These are phyloP conservation scores for Pantelozetes paolii DNA, from an alignment of 2,888 invertebrate species.

Conservation along the genomic window DNA sequence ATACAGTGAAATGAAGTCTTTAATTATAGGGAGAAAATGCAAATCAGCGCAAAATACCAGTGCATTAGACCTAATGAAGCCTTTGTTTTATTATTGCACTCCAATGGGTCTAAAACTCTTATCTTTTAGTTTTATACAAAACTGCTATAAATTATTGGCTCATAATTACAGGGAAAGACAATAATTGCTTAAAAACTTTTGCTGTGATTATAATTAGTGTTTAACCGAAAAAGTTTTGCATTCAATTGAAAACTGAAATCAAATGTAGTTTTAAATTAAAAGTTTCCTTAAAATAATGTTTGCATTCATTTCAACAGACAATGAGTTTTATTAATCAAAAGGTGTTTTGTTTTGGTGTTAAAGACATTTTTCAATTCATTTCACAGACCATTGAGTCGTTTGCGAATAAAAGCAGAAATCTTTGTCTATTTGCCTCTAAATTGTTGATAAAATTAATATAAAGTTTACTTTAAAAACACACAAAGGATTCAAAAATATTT, in stretches of 20 bases:
- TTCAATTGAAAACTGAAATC: neutral
- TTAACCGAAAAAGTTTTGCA: constrained; percentile 14
- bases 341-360: too few relatives aligned
- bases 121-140: neutral
- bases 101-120: neutral
- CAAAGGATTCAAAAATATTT: too few relatives aligned
- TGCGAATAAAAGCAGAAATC: too few relatives aligned
- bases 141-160: constrained; percentile 22
- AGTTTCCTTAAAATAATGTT: too few relatives aligned
- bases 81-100: constrained; percentile 19
- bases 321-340: too few relatives aligned
- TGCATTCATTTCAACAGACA: too few relatives aligned
- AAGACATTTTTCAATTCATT: too few relatives aligned
- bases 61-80: constrained; percentile 25
- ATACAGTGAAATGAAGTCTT: neutral
- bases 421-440: too few relatives aligned
- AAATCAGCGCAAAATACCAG: constrained; percentile 8
- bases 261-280: too few relatives aligned
- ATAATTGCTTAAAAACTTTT: constrained; percentile 24
- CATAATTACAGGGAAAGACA: neutral
- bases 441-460: too few relatives aligned
- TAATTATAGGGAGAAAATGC: constrained; percentile 29
- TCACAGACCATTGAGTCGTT: too few relatives aligned
- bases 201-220: constrained; percentile 6
- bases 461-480: too few relatives aligned